Evolutionary conservation across 2,888 invertebrate genomes (phyloP).

Genomic region (Drosophila mimetica): DNA sequence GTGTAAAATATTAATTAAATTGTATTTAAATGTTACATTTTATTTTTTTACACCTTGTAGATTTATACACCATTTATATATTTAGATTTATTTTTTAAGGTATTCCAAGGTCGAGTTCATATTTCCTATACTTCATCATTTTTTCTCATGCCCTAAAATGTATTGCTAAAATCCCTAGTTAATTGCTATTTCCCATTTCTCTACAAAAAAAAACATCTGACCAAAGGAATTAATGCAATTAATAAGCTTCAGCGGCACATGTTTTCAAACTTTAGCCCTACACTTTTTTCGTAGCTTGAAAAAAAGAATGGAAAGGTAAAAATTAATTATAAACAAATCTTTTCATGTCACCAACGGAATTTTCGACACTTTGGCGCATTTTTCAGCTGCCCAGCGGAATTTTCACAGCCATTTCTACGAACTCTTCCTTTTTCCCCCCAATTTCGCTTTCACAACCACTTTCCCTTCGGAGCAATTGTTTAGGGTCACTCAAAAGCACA

Average conservation of each 20-base stretch:
- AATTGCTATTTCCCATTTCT: conserved; percentile 20
- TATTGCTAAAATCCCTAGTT: background rate
- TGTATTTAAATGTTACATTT: background rate
- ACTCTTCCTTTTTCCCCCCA: background rate
- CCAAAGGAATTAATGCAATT: conserved; percentile 76
- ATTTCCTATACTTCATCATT: background rate
- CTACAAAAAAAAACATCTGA: conserved; percentile 34
- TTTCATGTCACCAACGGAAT: conserved; percentile 77
- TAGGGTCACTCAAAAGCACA: conserved; percentile 81
- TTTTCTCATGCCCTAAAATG: background rate
- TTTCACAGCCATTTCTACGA: conserved; percentile 61
- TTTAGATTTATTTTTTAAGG: background rate
- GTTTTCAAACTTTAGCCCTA: conserved; percentile 35
- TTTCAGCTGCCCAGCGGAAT: conserved; percentile 63
- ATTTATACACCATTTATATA: too few relatives aligned
- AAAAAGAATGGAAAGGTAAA: conserved; percentile 39
- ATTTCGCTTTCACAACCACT: conserved; percentile 7
- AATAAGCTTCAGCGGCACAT: conserved; percentile 72
- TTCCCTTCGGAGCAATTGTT: conserved; percentile 51
- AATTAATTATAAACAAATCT: conserved; percentile 80
- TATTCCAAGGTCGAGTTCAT: background rate
- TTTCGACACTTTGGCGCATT: conserved; percentile 77
- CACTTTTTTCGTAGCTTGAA: conserved; percentile 7
- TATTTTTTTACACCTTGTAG: too few relatives aligned
- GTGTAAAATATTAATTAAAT: too few relatives aligned